Conservation (phyloP, 2,888 invertebrate genomes). For the Apocheima hispidaria region DNA sequence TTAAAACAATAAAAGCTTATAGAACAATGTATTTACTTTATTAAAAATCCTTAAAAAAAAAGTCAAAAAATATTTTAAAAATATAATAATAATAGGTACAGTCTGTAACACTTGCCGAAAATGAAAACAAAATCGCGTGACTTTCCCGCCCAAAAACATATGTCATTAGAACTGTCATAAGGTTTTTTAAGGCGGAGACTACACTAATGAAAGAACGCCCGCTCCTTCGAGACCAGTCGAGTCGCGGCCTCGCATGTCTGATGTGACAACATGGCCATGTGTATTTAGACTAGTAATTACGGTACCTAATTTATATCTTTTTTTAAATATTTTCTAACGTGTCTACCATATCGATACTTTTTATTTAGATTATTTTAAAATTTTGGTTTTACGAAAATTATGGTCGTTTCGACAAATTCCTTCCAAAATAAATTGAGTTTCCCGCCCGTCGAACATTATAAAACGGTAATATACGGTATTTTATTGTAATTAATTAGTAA, state of each 20-base stretch:
- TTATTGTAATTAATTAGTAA: too few species aligned
- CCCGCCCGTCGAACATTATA: too few species aligned
- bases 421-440: too few species aligned
- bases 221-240: slow-evolving; percentile 80
- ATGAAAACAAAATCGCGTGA: slow-evolving; percentile 76
- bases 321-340: too few species aligned
- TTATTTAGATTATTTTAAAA: too few species aligned
- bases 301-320: not conserved
- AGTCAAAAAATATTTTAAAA: not conserved
- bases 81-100: not conserved
- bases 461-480: too few species aligned
- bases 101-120: slow-evolving; percentile 45
- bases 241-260: slow-evolving; percentile 62
- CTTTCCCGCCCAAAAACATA: slow-evolving; percentile 74
- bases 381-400: too few species aligned
- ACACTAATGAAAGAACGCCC: slow-evolving; percentile 81
- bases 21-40: too few species aligned
- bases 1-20: too few species aligned
- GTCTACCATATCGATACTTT: too few species aligned
- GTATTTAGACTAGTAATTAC: not conserved
- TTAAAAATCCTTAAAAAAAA: too few species aligned
- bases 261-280: slow-evolving; percentile 45
- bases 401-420: too few species aligned
- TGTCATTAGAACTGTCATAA: slow-evolving; percentile 76
- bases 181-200: slow-evolving; percentile 76